phyloP scores from a whole-genome alignment of 2,888 invertebrate species.

The Entomobrya multifasciata region DNA sequence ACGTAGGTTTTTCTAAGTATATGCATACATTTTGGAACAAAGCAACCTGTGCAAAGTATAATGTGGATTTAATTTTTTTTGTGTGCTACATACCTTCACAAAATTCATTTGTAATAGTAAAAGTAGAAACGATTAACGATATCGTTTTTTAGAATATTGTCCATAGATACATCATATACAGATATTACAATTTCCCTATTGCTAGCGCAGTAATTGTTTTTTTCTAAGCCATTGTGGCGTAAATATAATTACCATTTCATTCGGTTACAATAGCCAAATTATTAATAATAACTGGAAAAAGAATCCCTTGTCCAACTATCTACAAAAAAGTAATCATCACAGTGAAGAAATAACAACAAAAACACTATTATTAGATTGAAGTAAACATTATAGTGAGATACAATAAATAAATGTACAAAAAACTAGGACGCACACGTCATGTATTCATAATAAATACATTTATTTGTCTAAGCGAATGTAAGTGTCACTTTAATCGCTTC shows the following conservation, averaged over 20 bases:
- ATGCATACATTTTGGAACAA: constrained; percentile 7
- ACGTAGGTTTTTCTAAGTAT: neutral
- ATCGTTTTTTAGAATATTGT: constrained; percentile 32
- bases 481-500: constrained; percentile 4
- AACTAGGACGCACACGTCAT: neutral
- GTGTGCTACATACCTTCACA: constrained; percentile 8
- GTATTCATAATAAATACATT: too few relatives aligned
- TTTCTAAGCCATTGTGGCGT: neutral
- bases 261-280: neutral
- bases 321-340: constrained; percentile 49
- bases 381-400: neutral
- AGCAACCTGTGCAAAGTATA: constrained; percentile 55
- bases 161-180: constrained; percentile 32
- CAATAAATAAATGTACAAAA: neutral
- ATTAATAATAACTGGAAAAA: constrained; percentile 9
- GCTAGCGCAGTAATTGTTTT: too few relatives aligned
- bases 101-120: neutral
- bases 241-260: constrained; percentile 1
- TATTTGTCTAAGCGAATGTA: neutral
- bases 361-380: constrained; percentile 20
- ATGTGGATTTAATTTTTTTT: neutral
- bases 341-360: constrained; percentile 51
- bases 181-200: neutral
- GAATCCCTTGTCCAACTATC: constrained; percentile 3
- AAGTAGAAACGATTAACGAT: neutral